Base-by-base conservation (phyloP, 2,797 vertebrate genomes). In the Mormyrus proboscirostris region DNA sequence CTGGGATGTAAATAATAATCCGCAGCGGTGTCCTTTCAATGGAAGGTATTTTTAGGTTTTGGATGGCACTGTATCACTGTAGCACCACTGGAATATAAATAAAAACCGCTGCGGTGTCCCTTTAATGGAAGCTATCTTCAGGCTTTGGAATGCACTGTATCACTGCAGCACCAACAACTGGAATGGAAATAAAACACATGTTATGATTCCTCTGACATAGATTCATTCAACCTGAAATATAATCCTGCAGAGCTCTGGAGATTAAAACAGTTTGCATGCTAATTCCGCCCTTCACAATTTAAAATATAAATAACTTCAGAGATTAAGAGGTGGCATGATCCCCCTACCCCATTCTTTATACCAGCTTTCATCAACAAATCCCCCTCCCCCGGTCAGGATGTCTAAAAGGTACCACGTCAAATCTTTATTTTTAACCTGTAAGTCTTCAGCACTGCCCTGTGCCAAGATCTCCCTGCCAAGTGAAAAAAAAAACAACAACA, bases 231-330 rank as follows among this genome's bases (percentile, higher is more conserved):
- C 91, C 91, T 88, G 73, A 90, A 91, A 92, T 88, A 89, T 93
- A 93, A 93, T 93, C 92, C 92, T 88, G 76, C 89, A 88, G 91
- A 91, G 91, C 91, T 90, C 89, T 50, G 33, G 89, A 91, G 93
- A 92, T 93, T 93, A 92, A 88, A 22, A 91, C 91, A 91, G 91
- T 93, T 89, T 91, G 89, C 90, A 93, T 92, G 90, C 90, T 93
- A 93, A 93, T 92, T 89, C 92, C 88, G 82, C 89, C 89, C 89
- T 91, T 92, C 91, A 90, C 91, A 91, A 91, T 91, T 92, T 91
- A 90, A 91, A 91, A 90, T 91, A 92, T 92, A 91, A 90, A 92
- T 91, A 92, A 92, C 89, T 93, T 90, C 55, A 87, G 65, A 92
- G 92, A 92, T 92, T 91, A 93, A 51, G 90, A 90, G 89, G 91